These are phyloP conservation scores for Drosophila santomea DNA, from an alignment of 1,140 invertebrate species.

Conservation along the genomic window DNA sequence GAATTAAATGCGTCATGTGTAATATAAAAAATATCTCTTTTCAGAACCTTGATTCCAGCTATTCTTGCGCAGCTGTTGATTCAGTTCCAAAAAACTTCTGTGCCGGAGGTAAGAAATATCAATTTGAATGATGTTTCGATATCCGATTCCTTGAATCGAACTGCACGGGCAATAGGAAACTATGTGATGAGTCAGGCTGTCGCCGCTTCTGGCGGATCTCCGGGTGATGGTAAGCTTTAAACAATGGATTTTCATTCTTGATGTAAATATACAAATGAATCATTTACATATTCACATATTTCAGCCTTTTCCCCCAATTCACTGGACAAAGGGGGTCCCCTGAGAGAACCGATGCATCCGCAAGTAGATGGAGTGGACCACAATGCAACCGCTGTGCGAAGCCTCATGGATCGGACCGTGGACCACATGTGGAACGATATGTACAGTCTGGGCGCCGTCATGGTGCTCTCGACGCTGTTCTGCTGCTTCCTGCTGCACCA, in stretches of 20 bases:
- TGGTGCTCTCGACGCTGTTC: constrained; percentile 73
- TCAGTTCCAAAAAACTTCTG: constrained; percentile 66
- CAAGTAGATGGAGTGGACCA: neutral
- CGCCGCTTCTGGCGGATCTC: constrained; percentile 1
- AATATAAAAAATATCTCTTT: neutral
- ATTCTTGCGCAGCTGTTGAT: constrained; percentile 84
- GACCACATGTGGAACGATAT: constrained; percentile 64
- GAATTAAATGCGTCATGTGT: neutral
- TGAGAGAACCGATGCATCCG: constrained; percentile 33
- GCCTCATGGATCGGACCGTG: constrained; percentile 8
- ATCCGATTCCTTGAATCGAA: constrained; percentile 48
- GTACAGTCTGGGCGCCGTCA: constrained; percentile 59
- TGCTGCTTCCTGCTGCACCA: constrained; percentile 83
- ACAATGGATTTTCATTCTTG: neutral
- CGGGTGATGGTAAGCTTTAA: constrained; percentile 8
- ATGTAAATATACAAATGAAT: neutral
- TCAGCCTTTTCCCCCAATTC: constrained; percentile 47
- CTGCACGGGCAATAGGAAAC: constrained; percentile 34
- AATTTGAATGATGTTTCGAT: neutral
- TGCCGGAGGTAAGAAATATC: neutral
- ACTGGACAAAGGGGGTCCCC: constrained; percentile 21
- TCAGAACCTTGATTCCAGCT: constrained; percentile 85
- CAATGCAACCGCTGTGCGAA: constrained; percentile 16
- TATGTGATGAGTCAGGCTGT: constrained; percentile 17
- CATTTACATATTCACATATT: neutral